These are phyloP conservation scores for Malurus alboscapulatus DNA, from an alignment of 2,113 vertebrate genomes.

Conservation along the genomic window DNA sequence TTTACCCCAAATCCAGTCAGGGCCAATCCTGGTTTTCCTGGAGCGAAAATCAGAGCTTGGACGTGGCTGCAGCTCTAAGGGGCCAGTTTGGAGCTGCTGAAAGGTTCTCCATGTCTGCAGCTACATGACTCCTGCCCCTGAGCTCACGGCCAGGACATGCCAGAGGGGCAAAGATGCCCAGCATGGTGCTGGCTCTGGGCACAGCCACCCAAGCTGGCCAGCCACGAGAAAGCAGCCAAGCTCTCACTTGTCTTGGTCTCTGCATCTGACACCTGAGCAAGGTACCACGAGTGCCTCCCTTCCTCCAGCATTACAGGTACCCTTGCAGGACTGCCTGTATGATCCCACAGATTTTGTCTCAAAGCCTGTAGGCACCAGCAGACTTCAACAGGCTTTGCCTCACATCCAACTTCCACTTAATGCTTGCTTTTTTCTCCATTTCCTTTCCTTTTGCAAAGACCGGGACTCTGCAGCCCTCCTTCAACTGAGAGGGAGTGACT, in stretches of 20 bases:
- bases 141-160: neutral
- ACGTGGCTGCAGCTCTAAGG: neutral
- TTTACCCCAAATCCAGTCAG: neutral
- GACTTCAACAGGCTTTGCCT: neutral
- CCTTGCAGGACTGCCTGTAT: fast-evolving
- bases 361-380: neutral
- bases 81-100: neutral
- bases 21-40: neutral
- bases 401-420: neutral
- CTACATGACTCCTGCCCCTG: neutral
- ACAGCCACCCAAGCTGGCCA: neutral
- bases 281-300: neutral
- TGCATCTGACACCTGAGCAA: neutral
- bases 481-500: fast-evolving
- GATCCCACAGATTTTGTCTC: neutral
- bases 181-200: neutral
- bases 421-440: neutral
- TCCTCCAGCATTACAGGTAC: neutral
- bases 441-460: neutral
- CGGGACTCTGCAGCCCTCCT: neutral
- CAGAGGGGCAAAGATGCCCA: neutral
- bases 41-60: neutral
- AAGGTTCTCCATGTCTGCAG: neutral
- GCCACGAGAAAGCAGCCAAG: fast-evolving
- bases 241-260: neutral